A percentile compares a stretch with the other conserved stretches of the same genome.
Conservation (phyloP, 2,888 invertebrate species). For the Plagodis pulveraria region DNA sequence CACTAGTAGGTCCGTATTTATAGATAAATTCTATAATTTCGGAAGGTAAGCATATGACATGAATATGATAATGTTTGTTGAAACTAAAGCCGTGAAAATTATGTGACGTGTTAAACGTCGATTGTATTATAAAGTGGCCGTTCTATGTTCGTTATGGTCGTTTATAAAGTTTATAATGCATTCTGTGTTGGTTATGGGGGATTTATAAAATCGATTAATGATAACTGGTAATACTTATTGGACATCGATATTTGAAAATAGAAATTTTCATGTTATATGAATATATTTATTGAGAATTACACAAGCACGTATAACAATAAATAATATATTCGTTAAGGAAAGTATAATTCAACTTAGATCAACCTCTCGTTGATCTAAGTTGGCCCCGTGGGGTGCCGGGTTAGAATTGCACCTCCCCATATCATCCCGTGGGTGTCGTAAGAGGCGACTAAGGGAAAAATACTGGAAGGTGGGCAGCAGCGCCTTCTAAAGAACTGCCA, state of each 20-base stretch:
- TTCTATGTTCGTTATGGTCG: constrained; percentile 12
- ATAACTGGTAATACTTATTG: constrained; percentile 24
- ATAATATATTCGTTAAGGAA: too few relatives aligned
- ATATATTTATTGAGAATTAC: background rate
- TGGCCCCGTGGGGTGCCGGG: too few relatives aligned
- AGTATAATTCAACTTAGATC: too few relatives aligned
- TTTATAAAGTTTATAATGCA: constrained; percentile 19
- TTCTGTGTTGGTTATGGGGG: constrained; percentile 26
- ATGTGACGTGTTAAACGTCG: constrained; percentile 31
- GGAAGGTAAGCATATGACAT: constrained; percentile 54
- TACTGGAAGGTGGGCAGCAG: too few relatives aligned
- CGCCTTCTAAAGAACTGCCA: too few relatives aligned
- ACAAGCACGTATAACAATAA: background rate
- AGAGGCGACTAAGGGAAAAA: too few relatives aligned
- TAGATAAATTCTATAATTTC: constrained; percentile 59
- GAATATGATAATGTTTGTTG: constrained; percentile 58
- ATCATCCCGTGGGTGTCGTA: too few relatives aligned
- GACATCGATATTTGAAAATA: constrained; percentile 16
- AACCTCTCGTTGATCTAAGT: too few relatives aligned
- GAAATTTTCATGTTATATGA: constrained; percentile 1
- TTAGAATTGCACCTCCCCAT: too few relatives aligned
- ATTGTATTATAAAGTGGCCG: constrained; percentile 29
- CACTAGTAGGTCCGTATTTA: constrained; percentile 59
- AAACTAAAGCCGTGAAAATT: constrained; percentile 57
- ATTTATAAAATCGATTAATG: constrained; percentile 28